Evolutionary conservation across 64 coral and sea anemone genomes (phyloP).

Genomic region (Cladopsammia gracilis): DNA sequence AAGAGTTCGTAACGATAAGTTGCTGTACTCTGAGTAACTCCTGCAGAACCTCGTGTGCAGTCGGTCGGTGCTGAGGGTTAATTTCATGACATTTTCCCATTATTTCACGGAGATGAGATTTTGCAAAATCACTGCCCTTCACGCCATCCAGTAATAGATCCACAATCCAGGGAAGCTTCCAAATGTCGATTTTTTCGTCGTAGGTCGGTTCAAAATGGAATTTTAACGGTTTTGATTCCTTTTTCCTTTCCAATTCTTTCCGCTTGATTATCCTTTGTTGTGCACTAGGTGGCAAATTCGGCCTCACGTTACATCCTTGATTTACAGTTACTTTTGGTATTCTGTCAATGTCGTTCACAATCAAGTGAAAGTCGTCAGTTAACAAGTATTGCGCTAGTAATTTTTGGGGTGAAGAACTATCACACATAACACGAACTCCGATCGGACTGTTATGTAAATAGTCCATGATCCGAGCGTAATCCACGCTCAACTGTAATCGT

Average conservation of each 20-base stretch:
- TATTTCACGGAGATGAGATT: background rate
- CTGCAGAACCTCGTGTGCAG: too few species aligned
- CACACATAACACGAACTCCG: constrained; percentile 17
- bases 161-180: background rate
- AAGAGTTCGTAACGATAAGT: too few species aligned
- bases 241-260: background rate
- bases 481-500: background rate
- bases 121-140: background rate
- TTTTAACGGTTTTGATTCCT: background rate
- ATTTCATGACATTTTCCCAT: background rate
- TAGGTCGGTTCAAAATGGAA: background rate
- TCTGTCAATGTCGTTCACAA: background rate
- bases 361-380: constrained; percentile 5
- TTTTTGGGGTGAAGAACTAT: background rate
- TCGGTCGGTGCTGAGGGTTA: background rate
- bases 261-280: background rate
- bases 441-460: constrained; percentile 18
- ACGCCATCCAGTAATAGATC: background rate
- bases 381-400: constrained; percentile 2
- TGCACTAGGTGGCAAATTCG: background rate
- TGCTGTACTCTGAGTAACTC: too few species aligned
- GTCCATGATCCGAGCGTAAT: background rate
- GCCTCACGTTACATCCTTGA: background rate
- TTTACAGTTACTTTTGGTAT: background rate
- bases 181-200: constrained; percentile 22